These are phyloP conservation scores for Marmota monax DNA, from an alignment of 2,113 vertebrate genomes.

Conservation along the genomic window DNA sequence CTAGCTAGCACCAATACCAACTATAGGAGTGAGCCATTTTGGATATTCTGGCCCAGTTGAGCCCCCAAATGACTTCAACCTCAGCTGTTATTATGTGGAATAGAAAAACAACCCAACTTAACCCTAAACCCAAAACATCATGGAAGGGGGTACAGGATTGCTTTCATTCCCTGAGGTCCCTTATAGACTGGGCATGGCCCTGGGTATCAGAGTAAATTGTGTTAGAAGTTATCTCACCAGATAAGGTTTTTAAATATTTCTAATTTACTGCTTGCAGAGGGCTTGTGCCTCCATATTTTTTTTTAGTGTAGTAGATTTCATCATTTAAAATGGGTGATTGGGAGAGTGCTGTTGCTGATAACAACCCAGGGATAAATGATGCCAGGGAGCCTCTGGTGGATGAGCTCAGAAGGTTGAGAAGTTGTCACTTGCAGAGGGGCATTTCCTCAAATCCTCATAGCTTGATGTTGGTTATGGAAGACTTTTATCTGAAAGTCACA, in stretches of 20 bases:
- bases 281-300: not conserved
- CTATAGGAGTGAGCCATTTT: not conserved
- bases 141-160: not conserved
- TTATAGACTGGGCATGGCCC: not conserved
- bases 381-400: not conserved
- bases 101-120: not conserved
- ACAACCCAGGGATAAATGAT: not conserved
- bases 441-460: not conserved
- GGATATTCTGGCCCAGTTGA: not conserved
- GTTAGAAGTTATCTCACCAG: not conserved
- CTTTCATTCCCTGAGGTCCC: not conserved
- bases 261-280: not conserved
- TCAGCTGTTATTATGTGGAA: not conserved
- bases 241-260: not conserved
- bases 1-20: not conserved
- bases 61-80: not conserved
- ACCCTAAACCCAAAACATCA: not conserved
- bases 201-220: not conserved
- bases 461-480: not conserved
- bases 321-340: not conserved
- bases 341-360: not conserved
- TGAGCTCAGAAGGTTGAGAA: not conserved
- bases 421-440: not conserved
- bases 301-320: not conserved
- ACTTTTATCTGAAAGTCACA: conserved; percentile 40